phyloP scores from a whole-genome alignment of 2,797 vertebrate genomes.

The Falco concolor region DNA sequence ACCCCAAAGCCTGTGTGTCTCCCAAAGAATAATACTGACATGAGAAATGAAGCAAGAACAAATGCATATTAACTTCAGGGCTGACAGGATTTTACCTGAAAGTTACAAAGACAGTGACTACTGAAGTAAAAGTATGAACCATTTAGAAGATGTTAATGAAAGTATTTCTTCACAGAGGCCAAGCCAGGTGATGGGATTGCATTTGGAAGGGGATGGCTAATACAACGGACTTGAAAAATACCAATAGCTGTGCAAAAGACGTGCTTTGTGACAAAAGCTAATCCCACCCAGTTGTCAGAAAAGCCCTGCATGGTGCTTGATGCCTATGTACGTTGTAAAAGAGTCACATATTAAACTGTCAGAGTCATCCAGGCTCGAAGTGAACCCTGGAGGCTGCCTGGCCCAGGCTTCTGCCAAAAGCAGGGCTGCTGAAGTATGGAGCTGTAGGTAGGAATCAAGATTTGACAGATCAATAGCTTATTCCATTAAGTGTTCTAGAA shows the following conservation, averaged over 20 bases:
- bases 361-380: not conserved
- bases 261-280: not conserved
- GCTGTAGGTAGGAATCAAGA: not conserved
- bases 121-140: not conserved
- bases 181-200: not conserved
- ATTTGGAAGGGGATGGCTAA: not conserved
- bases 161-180: not conserved
- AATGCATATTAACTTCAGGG: not conserved
- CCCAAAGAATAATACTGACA: not conserved
- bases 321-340: not conserved
- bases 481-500: not conserved
- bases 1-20: not conserved
- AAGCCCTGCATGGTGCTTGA: not conserved
- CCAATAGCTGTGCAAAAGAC: not conserved
- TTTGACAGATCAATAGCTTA: not conserved
- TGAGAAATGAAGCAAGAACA: not conserved
- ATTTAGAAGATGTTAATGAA: not conserved
- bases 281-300: not conserved
- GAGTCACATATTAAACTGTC: not conserved
- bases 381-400: not conserved
- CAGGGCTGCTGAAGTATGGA: not conserved
- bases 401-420: not conserved
- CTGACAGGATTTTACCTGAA: not conserved
- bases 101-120: not conserved
- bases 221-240: not conserved